Evolutionary conservation across 2,797 vertebrate species (phyloP).

Genomic region (Chromobotia macracanthus): DNA sequence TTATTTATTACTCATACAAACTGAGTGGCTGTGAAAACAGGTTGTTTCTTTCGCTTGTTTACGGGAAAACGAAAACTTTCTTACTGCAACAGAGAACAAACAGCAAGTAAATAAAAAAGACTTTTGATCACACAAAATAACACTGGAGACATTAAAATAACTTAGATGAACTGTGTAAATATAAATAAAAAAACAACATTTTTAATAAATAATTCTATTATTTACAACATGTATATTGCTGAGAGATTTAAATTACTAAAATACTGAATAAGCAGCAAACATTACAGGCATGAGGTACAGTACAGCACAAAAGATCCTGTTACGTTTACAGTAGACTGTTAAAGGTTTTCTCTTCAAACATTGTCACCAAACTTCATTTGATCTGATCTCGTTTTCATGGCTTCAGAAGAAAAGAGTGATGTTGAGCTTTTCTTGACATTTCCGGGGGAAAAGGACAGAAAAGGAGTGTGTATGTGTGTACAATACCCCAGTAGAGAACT

Average conservation of each 20-base stretch:
- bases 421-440: constrained; percentile 28
- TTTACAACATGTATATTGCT: constrained; percentile 92
- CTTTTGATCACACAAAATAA: constrained; percentile 76
- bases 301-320: constrained; percentile 82
- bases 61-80: constrained; percentile 76
- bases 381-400: constrained; percentile 70
- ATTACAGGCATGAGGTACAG: constrained; percentile 87
- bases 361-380: constrained; percentile 75
- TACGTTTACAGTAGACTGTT: constrained; percentile 83
- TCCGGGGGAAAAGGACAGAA: constrained; percentile 38
- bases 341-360: constrained; percentile 73
- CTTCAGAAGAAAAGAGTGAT: constrained; percentile 76
- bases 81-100: constrained; percentile 64
- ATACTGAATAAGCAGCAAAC: constrained; percentile 85
- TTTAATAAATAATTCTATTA: constrained; percentile 94
- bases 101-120: constrained; percentile 63
- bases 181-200: constrained; percentile 89
- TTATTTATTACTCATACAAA: constrained; percentile 45
- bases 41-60: constrained; percentile 25
- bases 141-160: constrained; percentile 83
- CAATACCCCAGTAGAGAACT: constrained; percentile 21
- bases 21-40: constrained; percentile 44
- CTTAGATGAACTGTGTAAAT: constrained; percentile 89
- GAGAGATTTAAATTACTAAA: constrained; percentile 44
- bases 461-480: background rate